Percentiles rank a stretch among this genome's conserved stretches.
These are phyloP conservation scores for Timema cristinae DNA, from an alignment of 2,888 invertebrate species.

Conservation along the genomic window DNA sequence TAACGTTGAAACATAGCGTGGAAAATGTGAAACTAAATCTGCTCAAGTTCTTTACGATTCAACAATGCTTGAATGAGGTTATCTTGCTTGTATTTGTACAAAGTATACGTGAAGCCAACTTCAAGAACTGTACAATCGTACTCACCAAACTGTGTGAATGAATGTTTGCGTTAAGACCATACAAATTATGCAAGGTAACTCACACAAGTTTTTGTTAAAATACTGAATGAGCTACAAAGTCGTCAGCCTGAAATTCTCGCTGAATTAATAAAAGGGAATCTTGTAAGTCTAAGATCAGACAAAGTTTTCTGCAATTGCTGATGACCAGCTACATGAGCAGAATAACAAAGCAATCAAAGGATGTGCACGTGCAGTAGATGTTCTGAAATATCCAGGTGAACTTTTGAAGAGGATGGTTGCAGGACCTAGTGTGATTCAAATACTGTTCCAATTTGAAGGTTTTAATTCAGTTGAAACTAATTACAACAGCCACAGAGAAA, in stretches of 20 bases:
- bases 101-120: slow-evolving; percentile 2
- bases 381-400: not conserved
- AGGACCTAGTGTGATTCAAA: not conserved
- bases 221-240: slow-evolving; percentile 11
- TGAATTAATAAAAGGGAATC: slow-evolving; percentile 7
- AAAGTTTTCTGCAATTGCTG: not conserved
- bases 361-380: not conserved
- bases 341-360: slow-evolving; percentile 2
- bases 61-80: slow-evolving; percentile 6
- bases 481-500: not conserved
- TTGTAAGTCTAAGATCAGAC: not conserved
- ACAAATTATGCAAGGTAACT: not conserved
- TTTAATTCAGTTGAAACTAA: not conserved
- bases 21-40: not conserved
- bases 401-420: slow-evolving; percentile 1
- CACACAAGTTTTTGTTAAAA: slow-evolving; percentile 3
- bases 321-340: slow-evolving; percentile 4
- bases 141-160: not conserved
- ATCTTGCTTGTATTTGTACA: slow-evolving; percentile 7
- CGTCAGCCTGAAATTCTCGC: not conserved
- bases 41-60: slow-evolving; percentile 12
- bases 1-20: not conserved
- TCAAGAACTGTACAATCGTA: slow-evolving; percentile 4
- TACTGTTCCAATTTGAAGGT: not conserved
- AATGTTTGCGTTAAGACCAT: slow-evolving; percentile 14